These are phyloP conservation scores for Hylia prasina DNA, from an alignment of 2,113 vertebrate species.

Conservation along the genomic window DNA sequence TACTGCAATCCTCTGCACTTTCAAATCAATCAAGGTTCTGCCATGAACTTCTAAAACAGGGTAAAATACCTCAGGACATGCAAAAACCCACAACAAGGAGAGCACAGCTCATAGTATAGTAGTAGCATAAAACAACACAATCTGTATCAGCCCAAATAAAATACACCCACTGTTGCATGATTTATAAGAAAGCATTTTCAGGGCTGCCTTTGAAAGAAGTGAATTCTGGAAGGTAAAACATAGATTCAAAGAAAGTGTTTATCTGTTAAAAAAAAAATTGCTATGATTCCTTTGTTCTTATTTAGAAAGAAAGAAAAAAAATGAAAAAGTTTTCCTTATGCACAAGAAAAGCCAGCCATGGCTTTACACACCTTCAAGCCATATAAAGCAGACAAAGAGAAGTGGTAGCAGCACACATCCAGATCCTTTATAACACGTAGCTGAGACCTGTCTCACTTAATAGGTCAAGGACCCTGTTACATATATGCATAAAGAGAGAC, in stretches of 20 bases:
- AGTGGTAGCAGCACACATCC: not conserved
- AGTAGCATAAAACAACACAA: not conserved
- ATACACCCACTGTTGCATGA: not conserved
- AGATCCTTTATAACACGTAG: not conserved
- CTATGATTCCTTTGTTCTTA: not conserved
- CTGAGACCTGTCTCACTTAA: not conserved
- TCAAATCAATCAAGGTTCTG: conserved; percentile 20
- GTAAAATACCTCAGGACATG: not conserved
- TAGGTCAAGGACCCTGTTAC: not conserved
- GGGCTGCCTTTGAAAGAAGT: not conserved
- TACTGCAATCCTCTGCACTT: not conserved
- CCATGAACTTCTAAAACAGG: not conserved
- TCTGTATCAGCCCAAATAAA: not conserved
- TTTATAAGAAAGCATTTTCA: not conserved
- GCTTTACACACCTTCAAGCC: not conserved
- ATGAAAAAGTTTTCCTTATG: not conserved
- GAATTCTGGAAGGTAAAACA: not conserved
- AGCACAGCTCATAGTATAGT: not conserved
- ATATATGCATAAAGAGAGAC: not conserved
- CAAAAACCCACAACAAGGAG: not conserved
- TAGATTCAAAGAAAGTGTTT: not conserved
- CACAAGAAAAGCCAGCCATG: not conserved
- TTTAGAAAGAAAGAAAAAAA: not conserved
- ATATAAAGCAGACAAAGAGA: not conserved
- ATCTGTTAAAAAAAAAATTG: not conserved